These are phyloP conservation scores for Tragelaphus eurycerus DNA, from an alignment of 2,797 vertebrate genomes.

Conservation along the genomic window DNA sequence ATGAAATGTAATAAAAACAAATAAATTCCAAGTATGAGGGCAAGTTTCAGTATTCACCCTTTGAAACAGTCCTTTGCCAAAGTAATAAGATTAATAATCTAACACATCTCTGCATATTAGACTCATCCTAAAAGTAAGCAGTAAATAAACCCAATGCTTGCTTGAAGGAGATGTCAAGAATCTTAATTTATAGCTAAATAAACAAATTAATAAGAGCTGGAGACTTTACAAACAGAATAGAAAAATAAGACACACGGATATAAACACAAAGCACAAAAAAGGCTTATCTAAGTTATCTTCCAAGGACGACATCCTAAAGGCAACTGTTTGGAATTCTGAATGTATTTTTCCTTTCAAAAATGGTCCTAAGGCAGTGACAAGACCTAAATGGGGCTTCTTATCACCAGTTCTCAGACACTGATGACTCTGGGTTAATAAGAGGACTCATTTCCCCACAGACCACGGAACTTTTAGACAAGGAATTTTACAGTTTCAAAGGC, in stretches of 20 bases:
- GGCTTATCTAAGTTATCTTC: background rate
- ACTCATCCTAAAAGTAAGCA: constrained; percentile 34
- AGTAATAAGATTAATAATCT: constrained; percentile 64
- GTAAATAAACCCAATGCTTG: constrained; percentile 29
- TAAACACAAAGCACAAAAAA: background rate
- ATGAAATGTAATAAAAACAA: constrained; percentile 74
- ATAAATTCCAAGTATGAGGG: constrained; percentile 48
- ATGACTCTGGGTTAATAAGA: background rate
- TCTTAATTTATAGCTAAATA: constrained; percentile 34
- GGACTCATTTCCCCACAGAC: background rate
- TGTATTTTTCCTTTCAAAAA: background rate
- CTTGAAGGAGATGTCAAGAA: constrained; percentile 27
- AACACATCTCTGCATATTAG: constrained; percentile 33
- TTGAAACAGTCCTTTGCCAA: constrained; percentile 53
- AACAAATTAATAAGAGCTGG: constrained; percentile 47
- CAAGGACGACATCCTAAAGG: background rate
- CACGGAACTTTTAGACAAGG: background rate
- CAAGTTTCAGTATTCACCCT: constrained; percentile 34
- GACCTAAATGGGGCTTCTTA: background rate
- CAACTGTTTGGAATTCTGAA: background rate
- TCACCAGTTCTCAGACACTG: background rate
- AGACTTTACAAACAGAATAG: constrained; percentile 38
- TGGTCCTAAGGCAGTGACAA: background rate
- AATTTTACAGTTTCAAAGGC: background rate
- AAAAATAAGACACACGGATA: background rate